Conservation (phyloP, 2,113 vertebrate genomes). For the Pampusana beccarii region DNA sequence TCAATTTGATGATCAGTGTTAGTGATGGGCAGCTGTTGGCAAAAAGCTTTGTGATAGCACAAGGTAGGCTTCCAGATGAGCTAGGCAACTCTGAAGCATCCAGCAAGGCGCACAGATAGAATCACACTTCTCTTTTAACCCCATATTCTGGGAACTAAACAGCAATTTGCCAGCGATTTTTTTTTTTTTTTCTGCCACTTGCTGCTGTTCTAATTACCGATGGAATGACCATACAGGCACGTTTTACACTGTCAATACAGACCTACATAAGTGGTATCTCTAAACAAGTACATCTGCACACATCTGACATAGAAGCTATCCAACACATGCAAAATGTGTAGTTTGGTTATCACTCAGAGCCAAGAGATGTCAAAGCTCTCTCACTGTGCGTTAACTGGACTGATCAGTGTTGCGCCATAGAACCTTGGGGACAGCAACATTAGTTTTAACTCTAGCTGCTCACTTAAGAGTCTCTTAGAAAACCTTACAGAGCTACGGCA, state of each 20-base stretch:
- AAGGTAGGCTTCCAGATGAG: background rate
- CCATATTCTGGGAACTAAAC: background rate
- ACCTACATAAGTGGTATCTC: background rate
- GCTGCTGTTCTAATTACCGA: background rate
- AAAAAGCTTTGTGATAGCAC: background rate
- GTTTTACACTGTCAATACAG: background rate
- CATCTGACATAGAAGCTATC: background rate
- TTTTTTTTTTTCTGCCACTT: background rate
- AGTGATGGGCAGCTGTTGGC: background rate
- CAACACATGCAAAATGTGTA: background rate
- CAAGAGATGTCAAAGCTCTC: background rate
- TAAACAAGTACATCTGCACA: background rate
- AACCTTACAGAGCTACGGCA: background rate
- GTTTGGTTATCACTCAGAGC: background rate
- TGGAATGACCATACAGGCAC: background rate
- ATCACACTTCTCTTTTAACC: background rate
- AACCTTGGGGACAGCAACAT: background rate
- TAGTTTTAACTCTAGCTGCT: background rate
- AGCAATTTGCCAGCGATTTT: background rate
- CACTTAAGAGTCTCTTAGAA: background rate
- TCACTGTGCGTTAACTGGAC: background rate
- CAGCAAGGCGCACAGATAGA: background rate
- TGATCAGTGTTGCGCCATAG: background rate
- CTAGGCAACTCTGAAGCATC: background rate
- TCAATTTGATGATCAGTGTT: background rate